A percentile compares a stretch with the other conserved stretches of the same genome.
Conservation (phyloP, 2,888 invertebrate genomes). For the Odontocerum albicorne region DNA sequence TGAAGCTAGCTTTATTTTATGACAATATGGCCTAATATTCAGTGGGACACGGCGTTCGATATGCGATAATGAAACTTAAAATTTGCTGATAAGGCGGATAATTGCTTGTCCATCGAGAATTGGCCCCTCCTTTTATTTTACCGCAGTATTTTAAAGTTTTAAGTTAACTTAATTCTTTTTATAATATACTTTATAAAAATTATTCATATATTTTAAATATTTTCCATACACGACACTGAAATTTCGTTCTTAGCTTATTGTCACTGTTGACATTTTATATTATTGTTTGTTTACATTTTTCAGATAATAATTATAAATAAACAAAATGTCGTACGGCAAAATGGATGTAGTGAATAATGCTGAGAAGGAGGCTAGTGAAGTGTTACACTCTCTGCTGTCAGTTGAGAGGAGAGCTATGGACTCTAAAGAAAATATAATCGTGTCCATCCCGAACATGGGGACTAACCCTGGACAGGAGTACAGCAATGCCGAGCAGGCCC, state of each 20-base stretch:
- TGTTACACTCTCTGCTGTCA: constrained; percentile 65
- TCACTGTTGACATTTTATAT: too few species aligned
- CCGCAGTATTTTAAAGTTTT: constrained; percentile 35
- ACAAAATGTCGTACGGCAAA: constrained; percentile 54
- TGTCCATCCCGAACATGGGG: constrained; percentile 47
- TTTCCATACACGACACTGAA: too few species aligned
- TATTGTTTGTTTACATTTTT: background rate
- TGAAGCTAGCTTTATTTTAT: constrained; percentile 55
- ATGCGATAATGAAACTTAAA: constrained; percentile 64
- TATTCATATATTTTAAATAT: too few species aligned
- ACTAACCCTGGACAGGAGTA: constrained; percentile 55
- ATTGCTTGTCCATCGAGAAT: constrained; percentile 48
- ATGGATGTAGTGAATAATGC: constrained; percentile 68
- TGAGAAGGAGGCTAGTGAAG: constrained; percentile 72
- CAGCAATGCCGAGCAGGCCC: constrained; percentile 53
- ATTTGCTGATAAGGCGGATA: constrained; percentile 63
- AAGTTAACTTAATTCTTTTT: background rate
- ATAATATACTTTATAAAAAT: too few species aligned
- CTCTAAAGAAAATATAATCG: constrained; percentile 57
- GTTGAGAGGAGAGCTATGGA: constrained; percentile 67
- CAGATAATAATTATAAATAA: constrained; percentile 1
- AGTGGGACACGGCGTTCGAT: constrained; percentile 61
- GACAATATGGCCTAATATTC: constrained; percentile 64
- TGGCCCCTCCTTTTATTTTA: constrained; percentile 34
- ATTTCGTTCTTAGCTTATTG: too few species aligned